A percentile compares a stretch with the other conserved stretches of the same genome.
phyloP scores from a whole-genome alignment of 2,888 invertebrate species.

The Mesochorus sp. region DNA sequence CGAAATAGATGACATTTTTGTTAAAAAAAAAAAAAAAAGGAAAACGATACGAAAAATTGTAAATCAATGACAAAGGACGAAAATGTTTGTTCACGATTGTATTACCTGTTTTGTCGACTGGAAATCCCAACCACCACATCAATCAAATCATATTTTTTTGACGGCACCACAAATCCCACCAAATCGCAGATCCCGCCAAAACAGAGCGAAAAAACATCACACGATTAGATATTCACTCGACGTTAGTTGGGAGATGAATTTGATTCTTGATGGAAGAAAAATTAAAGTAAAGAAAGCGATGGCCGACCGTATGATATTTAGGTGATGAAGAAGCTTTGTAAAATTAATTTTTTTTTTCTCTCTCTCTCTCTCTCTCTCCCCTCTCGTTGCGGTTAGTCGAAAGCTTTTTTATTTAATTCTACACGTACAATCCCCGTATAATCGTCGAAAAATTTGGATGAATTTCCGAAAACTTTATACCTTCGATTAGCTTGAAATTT shows the following conservation, averaged over 20 bases:
- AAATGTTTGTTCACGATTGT: conserved; percentile 51
- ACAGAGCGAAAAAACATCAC: conserved; percentile 73
- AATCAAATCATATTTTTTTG: conserved; percentile 74
- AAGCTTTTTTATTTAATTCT: conserved; percentile 39
- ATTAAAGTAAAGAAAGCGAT: neutral
- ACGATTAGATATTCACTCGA: conserved; percentile 75
- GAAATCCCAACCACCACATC: conserved; percentile 79
- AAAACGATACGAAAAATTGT: conserved; percentile 24
- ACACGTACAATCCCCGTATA: too few relatives aligned
- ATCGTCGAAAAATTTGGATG: too few relatives aligned
- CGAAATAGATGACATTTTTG: neutral
- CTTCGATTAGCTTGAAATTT: too few relatives aligned
- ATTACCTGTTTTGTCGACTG: conserved; percentile 82
- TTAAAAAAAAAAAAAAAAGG: neutral
- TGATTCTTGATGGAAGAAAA: neutral
- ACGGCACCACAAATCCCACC: conserved; percentile 79
- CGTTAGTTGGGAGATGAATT: conserved; percentile 73
- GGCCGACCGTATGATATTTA: neutral
- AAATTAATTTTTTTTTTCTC: conserved; percentile 14
- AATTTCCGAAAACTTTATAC: too few relatives aligned
- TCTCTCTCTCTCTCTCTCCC: too few relatives aligned
- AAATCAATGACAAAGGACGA: conserved; percentile 38
- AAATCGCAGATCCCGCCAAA: conserved; percentile 76
- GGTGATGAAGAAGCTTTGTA: neutral
- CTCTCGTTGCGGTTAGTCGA: conserved; percentile 22